phyloP scores from a whole-genome alignment of 2,797 vertebrate species.

The Ispidina lecontei region DNA sequence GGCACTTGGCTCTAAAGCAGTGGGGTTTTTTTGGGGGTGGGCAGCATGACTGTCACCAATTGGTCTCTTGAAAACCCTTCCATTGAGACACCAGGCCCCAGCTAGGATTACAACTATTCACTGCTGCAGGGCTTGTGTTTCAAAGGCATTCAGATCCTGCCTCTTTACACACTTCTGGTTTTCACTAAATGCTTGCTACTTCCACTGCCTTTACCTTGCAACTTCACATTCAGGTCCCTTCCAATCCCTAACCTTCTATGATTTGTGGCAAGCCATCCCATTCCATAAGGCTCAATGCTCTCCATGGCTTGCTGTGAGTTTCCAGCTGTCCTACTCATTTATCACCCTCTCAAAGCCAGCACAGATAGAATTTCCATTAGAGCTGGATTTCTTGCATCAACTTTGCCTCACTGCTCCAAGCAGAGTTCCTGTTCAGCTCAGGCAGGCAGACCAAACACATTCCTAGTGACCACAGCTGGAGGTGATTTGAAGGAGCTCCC shows the following conservation, averaged over 20 bases:
- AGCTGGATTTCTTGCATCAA: not conserved
- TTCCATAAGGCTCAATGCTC: not conserved
- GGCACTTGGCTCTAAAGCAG: not conserved
- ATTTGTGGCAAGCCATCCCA: not conserved
- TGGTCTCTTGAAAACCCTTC: not conserved
- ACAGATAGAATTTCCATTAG: not conserved
- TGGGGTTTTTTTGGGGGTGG: accelerated
- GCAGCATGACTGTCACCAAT: not conserved
- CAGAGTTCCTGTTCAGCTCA: not conserved
- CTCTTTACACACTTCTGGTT: not conserved
- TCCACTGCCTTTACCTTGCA: not conserved
- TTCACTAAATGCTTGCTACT: not conserved
- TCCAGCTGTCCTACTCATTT: not conserved
- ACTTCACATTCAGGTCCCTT: not conserved
- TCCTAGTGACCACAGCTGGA: not conserved
- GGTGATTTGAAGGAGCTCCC: not conserved
- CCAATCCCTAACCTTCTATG: no score
- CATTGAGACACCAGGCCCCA: accelerated
- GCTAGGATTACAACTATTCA: not conserved
- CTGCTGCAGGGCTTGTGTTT: not conserved
- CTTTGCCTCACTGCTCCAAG: not conserved
- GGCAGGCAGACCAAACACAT: conserved; percentile 26
- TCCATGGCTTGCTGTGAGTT: not conserved
- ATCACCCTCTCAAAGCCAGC: not conserved
- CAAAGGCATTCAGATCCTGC: not conserved